Base-by-base conservation (phyloP, 2,888 invertebrate species). In the Drosophila ochracea region DNA sequence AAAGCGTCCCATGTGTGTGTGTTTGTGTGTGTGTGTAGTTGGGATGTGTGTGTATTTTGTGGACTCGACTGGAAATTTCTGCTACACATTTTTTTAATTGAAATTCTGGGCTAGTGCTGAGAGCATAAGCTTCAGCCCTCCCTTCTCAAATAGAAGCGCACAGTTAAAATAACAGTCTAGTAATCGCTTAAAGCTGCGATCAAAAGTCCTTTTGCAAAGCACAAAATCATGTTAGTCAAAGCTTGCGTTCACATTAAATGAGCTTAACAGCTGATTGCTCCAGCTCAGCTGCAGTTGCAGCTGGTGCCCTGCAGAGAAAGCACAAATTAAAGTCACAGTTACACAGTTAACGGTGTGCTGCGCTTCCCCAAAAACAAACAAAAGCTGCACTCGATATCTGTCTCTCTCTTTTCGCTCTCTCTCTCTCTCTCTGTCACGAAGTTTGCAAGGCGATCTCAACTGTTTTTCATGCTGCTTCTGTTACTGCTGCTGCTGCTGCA, bases 31-130 rank as follows among this genome's bases (percentile, higher is more conserved):
- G 49, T 68, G 41, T 67, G 59, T 43, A 35, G 7, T 21, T 53
- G 53, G 52, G 52, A 53, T 73, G 68, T 76, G 52, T 73, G 60
- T 77, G 62, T 73, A 43, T 21, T 3, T 53, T 78, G 79, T 73
- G 81, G 83, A 79, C 61, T 74, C 76, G 82, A 85, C 89, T 88
- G 82, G 85, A 85, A 88, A 88, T 88, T 85, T 85, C 82, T 88
- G 82, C 74, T 74, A 76, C 62, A 79, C 65, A 76, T 80, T 80
- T 88, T 53, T 78, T 82, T 84, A 83, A 89, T 87, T 84, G 78
- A 87, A 86, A 69, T 72, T 78, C 70, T 67, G 68, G 68, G 61
- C 78, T 76, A 73, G 66, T 79, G 76, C 73, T 63, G 58, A 57
- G 55, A 47, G 67, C 67, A 30, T 30, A 49, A 33, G 52, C 53